These are phyloP conservation scores for Crocallis elinguaria DNA, from an alignment of 2,888 invertebrate genomes.

Conservation along the genomic window DNA sequence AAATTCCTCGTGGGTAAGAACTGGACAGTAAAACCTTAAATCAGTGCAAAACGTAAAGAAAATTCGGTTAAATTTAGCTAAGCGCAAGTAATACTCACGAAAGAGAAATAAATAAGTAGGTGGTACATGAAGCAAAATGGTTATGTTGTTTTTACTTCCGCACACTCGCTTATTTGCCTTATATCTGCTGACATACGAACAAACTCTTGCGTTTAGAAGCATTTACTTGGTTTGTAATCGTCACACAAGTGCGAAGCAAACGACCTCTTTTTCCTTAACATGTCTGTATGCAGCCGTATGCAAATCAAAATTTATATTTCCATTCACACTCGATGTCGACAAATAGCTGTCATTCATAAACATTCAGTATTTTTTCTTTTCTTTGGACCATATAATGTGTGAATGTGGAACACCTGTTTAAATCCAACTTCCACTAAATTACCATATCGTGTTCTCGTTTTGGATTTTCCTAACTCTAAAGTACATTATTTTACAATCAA, in stretches of 20 bases:
- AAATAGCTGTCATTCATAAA: conserved; percentile 51
- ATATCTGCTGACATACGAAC: conserved; percentile 31
- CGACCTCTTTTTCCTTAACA: conserved; percentile 32
- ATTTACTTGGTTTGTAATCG: conserved; percentile 35
- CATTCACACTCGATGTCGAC: conserved; percentile 45
- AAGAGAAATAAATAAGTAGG: conserved; percentile 24
- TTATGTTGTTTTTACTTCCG: conserved; percentile 41
- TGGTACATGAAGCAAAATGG: conserved; percentile 35
- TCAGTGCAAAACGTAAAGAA: too few species aligned
- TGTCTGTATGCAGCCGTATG: conserved; percentile 36
- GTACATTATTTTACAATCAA: too few species aligned
- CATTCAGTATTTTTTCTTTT: conserved; percentile 41
- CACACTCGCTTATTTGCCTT: conserved; percentile 33
- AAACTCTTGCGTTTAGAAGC: conserved; percentile 35
- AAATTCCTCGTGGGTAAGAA: too few species aligned
- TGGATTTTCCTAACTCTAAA: conserved; percentile 2
- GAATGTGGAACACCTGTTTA: conserved; percentile 41
- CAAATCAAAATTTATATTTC: conserved; percentile 43
- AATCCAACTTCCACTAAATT: conserved; percentile 39
- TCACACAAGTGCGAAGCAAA: conserved; percentile 34
- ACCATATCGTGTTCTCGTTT: conserved; percentile 40
- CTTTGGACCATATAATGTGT: conserved; percentile 32
- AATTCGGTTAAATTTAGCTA: too few species aligned
- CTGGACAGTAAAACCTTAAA: too few species aligned
- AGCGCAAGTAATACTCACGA: not conserved